Evolutionary conservation across 1,140 invertebrate species (phyloP).

Genomic region (Bombus cullumanus): DNA sequence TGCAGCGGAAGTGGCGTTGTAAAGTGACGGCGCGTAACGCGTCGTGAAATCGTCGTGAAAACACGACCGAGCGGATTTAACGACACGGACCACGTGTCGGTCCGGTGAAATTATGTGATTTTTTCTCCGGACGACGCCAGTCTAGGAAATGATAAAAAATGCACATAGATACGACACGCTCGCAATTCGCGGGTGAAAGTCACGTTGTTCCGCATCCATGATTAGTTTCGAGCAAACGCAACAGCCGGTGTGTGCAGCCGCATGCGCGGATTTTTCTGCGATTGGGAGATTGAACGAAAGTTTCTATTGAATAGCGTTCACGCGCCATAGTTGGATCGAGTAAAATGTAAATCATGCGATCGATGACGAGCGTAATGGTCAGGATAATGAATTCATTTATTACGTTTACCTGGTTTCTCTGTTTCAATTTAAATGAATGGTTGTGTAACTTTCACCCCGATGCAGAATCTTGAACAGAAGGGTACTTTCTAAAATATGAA

Average conservation of each 20-base stretch:
- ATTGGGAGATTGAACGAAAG: background rate
- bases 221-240: background rate
- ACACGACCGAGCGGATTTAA: background rate
- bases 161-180: background rate
- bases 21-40: constrained; percentile 1
- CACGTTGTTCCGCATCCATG: background rate
- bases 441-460: constrained; percentile 37
- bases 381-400: constrained; percentile 5
- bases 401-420: background rate
- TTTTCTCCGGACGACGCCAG: background rate
- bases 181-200: constrained; percentile 17
- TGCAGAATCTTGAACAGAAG: too few relatives aligned
- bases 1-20: constrained; percentile 40
- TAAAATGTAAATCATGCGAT: background rate
- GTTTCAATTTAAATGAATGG: background rate
- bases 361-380: background rate
- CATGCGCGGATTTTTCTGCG: background rate
- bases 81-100: background rate
- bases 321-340: too few relatives aligned
- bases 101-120: background rate
- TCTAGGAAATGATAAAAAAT: background rate
- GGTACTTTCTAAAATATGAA: constrained; percentile 42
- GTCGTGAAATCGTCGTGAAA: constrained; percentile 24
- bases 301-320: background rate
- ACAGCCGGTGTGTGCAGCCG: too few relatives aligned